A percentile compares a stretch with the other conserved stretches of the same genome.
phyloP scores from a whole-genome alignment of 2,797 vertebrate genomes.

The Phoebastria nigripes region DNA sequence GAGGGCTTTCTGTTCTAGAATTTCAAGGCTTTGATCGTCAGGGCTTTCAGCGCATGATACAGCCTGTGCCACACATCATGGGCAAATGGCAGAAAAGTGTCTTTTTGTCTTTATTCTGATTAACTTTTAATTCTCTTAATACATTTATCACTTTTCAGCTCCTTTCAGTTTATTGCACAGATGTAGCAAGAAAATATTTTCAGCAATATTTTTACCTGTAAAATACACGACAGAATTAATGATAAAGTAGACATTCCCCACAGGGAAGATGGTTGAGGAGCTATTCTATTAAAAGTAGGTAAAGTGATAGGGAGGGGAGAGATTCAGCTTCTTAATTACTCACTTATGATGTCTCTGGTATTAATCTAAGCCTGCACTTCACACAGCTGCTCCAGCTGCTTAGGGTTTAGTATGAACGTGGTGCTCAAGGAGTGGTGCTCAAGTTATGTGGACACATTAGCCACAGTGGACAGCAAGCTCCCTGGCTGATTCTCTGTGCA shows the following conservation, averaged over 20 bases:
- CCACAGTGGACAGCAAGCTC: not conserved
- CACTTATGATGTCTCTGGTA: not conserved
- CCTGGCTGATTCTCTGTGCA: not conserved
- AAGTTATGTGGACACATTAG: fast-evolving
- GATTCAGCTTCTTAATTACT: not conserved
- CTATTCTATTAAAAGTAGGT: not conserved
- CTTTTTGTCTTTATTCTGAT: not conserved
- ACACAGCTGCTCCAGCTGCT: not conserved
- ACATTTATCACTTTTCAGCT: not conserved
- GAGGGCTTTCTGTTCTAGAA: not conserved
- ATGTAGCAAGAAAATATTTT: not conserved
- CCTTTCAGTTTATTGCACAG: not conserved
- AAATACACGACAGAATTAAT: not conserved
- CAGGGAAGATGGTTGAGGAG: not conserved
- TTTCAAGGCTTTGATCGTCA: not conserved
- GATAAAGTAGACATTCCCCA: not conserved
- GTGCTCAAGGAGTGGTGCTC: not conserved
- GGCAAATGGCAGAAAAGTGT: not conserved
- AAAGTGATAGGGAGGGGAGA: not conserved
- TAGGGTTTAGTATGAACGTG: not conserved
- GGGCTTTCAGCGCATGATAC: not conserved
- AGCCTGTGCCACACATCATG: not conserved
- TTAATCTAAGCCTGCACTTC: not conserved
- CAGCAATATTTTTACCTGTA: not conserved
- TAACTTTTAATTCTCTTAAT: not conserved